Evolutionary conservation across 2,113 vertebrate genomes (phyloP).

Genomic region (Hippoglossus stenolepis): DNA sequence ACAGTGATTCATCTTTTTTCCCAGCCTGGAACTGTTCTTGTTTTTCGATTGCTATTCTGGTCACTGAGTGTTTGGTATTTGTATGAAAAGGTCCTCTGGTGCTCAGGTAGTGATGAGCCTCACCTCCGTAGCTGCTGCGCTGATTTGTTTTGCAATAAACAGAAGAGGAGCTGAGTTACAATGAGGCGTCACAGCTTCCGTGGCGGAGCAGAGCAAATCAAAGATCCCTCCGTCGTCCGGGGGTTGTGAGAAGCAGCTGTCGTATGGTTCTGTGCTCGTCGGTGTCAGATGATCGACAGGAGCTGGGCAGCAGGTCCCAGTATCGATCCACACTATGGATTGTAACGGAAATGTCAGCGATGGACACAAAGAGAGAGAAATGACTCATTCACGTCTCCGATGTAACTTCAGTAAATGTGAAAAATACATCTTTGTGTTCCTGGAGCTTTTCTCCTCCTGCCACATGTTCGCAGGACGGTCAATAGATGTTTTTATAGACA

Average conservation of each 20-base stretch:
- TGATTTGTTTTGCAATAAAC: slow-evolving; percentile 25
- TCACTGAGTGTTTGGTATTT: slow-evolving; percentile 30
- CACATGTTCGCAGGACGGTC: too few relatives aligned
- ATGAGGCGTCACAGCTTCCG: background rate
- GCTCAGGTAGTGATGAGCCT: slow-evolving; percentile 23
- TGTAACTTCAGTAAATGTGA: too few relatives aligned
- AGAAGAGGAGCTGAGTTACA: slow-evolving; percentile 7
- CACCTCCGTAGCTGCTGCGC: background rate
- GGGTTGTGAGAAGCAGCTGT: background rate
- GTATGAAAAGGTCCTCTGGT: slow-evolving; percentile 23
- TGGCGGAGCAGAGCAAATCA: background rate
- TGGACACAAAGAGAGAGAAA: too few relatives aligned
- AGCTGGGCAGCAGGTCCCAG: background rate
- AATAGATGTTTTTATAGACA: too few relatives aligned
- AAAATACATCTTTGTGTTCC: too few relatives aligned
- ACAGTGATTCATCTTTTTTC: background rate
- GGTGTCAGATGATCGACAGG: background rate
- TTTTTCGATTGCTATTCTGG: slow-evolving; percentile 12
- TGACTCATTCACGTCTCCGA: too few relatives aligned
- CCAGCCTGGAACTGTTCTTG: background rate
- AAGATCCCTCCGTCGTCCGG: background rate
- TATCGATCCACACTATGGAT: background rate
- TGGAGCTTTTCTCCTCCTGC: too few relatives aligned
- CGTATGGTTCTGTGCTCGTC: background rate
- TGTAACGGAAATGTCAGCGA: too few relatives aligned